A percentile compares a stretch with the other conserved stretches of the same genome.
phyloP scores from a whole-genome alignment of 2,797 vertebrate species.

The Pseudomugil tenellus region DNA sequence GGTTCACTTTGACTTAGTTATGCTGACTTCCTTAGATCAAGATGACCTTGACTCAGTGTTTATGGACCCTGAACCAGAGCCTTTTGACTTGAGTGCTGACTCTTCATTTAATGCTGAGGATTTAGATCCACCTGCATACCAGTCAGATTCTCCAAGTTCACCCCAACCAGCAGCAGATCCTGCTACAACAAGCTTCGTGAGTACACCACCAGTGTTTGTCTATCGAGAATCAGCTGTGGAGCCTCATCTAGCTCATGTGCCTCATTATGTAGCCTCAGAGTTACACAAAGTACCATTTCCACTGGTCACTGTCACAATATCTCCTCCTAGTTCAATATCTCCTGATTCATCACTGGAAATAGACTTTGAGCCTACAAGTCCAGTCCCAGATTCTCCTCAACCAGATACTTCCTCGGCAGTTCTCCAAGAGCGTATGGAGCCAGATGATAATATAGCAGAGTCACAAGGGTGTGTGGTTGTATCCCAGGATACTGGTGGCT shows the following conservation, averaged over 20 bases:
- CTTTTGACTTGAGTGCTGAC: conserved; percentile 71
- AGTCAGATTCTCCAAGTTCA: conserved; percentile 56
- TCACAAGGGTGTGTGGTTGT: conserved; percentile 51
- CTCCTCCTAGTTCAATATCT: conserved; percentile 78
- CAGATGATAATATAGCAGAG: conserved; percentile 53
- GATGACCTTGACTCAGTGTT: conserved; percentile 82
- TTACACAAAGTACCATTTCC: conserved; percentile 30
- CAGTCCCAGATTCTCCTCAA: conserved; percentile 37
- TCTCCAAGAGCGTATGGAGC: conserved; percentile 50
- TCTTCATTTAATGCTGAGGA: conserved; percentile 63
- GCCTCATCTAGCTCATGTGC: conserved; percentile 27
- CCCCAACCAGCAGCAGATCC: conserved; percentile 56
- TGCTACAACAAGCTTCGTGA: conserved; percentile 31
- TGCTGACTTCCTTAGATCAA: conserved; percentile 80
- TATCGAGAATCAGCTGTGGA: conserved; percentile 56
- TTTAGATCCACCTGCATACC: conserved; percentile 52
- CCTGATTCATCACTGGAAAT: conserved; percentile 72
- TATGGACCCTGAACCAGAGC: conserved; percentile 81
- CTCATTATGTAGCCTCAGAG: conserved; percentile 38
- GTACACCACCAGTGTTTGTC: conserved; percentile 47
- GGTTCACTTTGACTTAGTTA: conserved; percentile 81
- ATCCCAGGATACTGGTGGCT: conserved; percentile 52
- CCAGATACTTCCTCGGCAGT: conserved; percentile 37
- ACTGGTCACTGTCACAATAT: conserved; percentile 74
- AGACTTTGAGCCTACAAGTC: conserved; percentile 59